Evolutionary conservation across 1,140 invertebrate species (phyloP).

Genomic region (Bombus turneri): DNA sequence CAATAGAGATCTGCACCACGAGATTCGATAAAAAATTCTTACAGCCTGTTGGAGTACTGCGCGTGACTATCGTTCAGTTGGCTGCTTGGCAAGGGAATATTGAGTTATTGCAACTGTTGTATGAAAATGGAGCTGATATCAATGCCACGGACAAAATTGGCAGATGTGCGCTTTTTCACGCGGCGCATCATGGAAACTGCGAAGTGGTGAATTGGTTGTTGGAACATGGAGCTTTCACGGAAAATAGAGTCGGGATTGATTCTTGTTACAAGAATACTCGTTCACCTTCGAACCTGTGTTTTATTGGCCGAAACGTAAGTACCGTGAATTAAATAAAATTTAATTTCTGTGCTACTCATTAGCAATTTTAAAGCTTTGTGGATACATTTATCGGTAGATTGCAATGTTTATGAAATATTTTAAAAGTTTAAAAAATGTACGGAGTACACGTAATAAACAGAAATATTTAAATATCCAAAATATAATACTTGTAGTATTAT

Average conservation of each 20-base stretch:
- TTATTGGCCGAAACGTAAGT: constrained; percentile 36
- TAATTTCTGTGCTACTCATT: no score
- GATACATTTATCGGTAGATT: no score
- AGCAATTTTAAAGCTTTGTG: no score
- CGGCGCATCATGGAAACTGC: constrained; percentile 47
- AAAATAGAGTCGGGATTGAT: constrained; percentile 44
- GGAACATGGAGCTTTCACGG: constrained; percentile 28
- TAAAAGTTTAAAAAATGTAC: no score
- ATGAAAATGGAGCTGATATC: constrained; percentile 48
- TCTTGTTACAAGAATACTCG: constrained; percentile 33
- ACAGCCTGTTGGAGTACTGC: constrained; percentile 20
- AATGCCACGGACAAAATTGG: constrained; percentile 66
- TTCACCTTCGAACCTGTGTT: neutral
- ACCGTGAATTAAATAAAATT: no score
- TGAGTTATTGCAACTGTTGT: constrained; percentile 50
- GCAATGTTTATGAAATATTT: no score
- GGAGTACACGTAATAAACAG: no score
- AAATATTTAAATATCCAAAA: no score
- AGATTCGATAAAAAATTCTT: constrained; percentile 10
- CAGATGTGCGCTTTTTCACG: constrained; percentile 62
- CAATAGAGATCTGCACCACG: neutral
- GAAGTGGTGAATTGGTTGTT: constrained; percentile 56
- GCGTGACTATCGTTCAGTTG: constrained; percentile 57
- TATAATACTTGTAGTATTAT: no score
- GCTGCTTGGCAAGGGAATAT: constrained; percentile 61